These are phyloP conservation scores for Escarpia spicata DNA, from an alignment of 2,888 invertebrate genomes.

Conservation along the genomic window DNA sequence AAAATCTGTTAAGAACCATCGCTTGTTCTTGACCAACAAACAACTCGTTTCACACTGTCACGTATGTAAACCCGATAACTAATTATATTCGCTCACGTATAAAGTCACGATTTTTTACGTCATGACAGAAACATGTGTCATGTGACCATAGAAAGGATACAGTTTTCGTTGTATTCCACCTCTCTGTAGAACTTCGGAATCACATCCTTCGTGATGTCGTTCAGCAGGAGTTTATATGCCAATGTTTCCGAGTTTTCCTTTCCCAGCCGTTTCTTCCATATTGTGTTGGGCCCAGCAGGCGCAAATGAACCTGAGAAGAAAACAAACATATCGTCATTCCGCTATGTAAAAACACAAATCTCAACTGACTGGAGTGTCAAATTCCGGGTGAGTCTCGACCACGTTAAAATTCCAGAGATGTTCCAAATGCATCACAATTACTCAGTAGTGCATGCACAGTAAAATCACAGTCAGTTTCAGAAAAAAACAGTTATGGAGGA, in stretches of 20 bases:
- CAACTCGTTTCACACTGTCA: not conserved
- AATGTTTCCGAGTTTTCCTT: slow-evolving; percentile 67
- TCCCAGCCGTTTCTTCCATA: slow-evolving; percentile 86
- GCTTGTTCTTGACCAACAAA: not conserved
- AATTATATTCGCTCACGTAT: no score
- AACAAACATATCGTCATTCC: not conserved
- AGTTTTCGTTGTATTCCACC: slow-evolving; percentile 67
- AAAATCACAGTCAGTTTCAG: not conserved
- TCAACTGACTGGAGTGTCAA: not conserved
- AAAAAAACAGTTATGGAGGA: no score
- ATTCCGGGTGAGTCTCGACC: not conserved
- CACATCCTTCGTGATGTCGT: slow-evolving; percentile 78
- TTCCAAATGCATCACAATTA: not conserved
- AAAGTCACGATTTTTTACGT: no score
- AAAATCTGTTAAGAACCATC: not conserved
- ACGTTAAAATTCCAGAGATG: not conserved
- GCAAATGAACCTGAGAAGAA: slow-evolving; percentile 82
- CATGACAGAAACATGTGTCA: not conserved
- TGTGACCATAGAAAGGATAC: slow-evolving; percentile 62
- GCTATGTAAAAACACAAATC: not conserved
- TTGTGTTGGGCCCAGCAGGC: slow-evolving; percentile 90
- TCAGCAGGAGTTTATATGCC: slow-evolving; percentile 80
- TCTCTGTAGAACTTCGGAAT: slow-evolving; percentile 87
- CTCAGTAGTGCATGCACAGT: not conserved
- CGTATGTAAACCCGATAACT: not conserved